Percentiles rank a stretch among this genome's conserved stretches.
Conservation (phyloP, 1,140 invertebrate species). For the Formica selysi region DNA sequence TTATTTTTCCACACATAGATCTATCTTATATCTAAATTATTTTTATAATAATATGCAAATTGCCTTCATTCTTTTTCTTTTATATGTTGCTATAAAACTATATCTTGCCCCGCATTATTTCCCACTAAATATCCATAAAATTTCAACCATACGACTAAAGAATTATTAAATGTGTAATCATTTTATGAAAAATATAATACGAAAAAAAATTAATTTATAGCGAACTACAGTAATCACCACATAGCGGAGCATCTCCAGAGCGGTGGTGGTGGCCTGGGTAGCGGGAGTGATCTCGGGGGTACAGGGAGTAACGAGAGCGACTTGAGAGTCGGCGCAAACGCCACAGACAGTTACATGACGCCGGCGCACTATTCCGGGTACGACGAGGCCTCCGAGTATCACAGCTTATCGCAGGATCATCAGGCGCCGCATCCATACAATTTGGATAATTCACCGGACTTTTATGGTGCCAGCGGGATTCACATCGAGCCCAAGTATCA, state of each 20-base stretch:
- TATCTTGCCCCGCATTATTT: too few species aligned
- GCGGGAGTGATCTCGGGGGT: conserved; percentile 75
- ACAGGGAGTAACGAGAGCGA: conserved; percentile 81
- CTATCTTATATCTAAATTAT: neutral
- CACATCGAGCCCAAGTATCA: conserved; percentile 90
- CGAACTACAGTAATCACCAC: conserved; percentile 86
- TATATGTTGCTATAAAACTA: neutral
- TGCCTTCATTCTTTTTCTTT: neutral
- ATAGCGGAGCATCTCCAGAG: conserved; percentile 84
- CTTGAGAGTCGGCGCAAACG: conserved; percentile 78
- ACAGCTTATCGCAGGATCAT: conserved; percentile 88
- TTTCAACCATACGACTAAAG: too few species aligned
- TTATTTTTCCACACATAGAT: too few species aligned
- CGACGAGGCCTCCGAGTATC: conserved; percentile 91
- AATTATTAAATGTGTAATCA: neutral
- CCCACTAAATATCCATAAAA: too few species aligned
- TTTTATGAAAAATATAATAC: neutral
- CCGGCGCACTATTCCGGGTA: conserved; percentile 87
- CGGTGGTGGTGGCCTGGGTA: conserved; percentile 78
- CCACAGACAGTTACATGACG: conserved; percentile 84
- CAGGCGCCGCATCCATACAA: conserved; percentile 87
- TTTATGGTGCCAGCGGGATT: conserved; percentile 89
- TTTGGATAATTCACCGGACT: conserved; percentile 91
- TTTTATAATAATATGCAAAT: conserved; percentile 5
- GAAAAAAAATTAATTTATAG: conserved; percentile 75